These are phyloP conservation scores for Drosophila leonis DNA, from an alignment of 2,888 invertebrate species.

Conservation along the genomic window DNA sequence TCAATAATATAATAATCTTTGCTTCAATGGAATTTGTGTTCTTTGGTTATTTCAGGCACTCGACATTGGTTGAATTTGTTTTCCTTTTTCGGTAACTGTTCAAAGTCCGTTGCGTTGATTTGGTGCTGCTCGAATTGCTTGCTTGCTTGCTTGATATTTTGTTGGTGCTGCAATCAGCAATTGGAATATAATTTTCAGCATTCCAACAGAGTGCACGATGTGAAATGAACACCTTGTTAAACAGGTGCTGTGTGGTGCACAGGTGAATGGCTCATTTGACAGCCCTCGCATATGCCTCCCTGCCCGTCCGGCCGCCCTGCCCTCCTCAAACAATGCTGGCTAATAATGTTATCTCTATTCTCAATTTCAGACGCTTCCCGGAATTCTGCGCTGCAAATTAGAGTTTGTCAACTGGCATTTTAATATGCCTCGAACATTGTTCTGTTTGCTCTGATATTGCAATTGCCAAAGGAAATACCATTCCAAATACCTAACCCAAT, in stretches of 20 bases:
- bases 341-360: slow-evolving; percentile 58
- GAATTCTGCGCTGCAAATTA: slow-evolving; percentile 67
- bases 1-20: slow-evolving; percentile 4
- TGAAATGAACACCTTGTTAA: slow-evolving; percentile 65
- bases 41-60: neutral
- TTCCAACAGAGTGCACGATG: slow-evolving; percentile 46
- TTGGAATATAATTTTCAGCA: slow-evolving; percentile 62
- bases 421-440: slow-evolving; percentile 45
- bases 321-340: slow-evolving; percentile 28
- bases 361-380: slow-evolving; percentile 53
- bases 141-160: slow-evolving; percentile 23
- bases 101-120: slow-evolving; percentile 15
- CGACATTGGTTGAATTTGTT: neutral
- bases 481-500: slow-evolving; percentile 14
- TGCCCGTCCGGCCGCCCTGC: neutral
- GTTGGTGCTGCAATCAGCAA: slow-evolving; percentile 29
- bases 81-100: slow-evolving; percentile 11
- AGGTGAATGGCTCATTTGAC: slow-evolving; percentile 31
- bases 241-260: slow-evolving; percentile 24
- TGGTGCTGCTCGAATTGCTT: slow-evolving; percentile 34
- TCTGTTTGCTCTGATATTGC: slow-evolving; percentile 26
- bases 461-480: slow-evolving; percentile 46
- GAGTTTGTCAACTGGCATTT: slow-evolving; percentile 67
- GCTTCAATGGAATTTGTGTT: neutral
- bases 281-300: neutral